Conservation (phyloP, 2,113 vertebrate genomes). For the Phalacrocorax aristotelis region DNA sequence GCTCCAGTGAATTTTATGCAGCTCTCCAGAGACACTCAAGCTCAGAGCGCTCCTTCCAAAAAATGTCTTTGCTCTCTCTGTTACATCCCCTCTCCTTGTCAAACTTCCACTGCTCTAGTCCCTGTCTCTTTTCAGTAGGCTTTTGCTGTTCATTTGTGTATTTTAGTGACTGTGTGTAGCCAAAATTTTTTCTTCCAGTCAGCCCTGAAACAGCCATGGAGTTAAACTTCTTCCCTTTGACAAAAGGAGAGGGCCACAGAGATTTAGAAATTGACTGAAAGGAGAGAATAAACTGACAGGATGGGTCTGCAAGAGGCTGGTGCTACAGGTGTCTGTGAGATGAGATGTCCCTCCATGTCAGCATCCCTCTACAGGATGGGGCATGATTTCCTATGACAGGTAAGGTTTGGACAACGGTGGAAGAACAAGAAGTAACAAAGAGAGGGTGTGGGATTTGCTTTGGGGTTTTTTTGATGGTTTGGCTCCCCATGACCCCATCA, state of each 20-base stretch:
- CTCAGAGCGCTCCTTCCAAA: not conserved
- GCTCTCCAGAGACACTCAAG: not conserved
- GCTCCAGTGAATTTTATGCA: not conserved
- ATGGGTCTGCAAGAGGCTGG: not conserved
- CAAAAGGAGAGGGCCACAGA: not conserved
- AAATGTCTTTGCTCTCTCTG: not conserved
- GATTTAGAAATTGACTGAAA: not conserved
- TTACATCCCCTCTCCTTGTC: not conserved
- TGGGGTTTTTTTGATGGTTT: not conserved
- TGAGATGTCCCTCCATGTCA: not conserved
- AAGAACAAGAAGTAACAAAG: not conserved
- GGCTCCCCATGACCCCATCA: not conserved
- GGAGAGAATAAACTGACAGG: not conserved
- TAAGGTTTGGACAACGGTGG: not conserved
- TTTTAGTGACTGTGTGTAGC: not conserved
- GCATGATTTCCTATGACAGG: rapidly evolving
- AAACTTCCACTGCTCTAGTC: not conserved
- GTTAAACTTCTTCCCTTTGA: not conserved
- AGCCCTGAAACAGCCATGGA: not conserved
- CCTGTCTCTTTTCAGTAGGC: not conserved
- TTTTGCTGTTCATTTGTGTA: not conserved
- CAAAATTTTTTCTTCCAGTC: not conserved
- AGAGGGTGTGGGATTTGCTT: not conserved
- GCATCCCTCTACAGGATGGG: not conserved
- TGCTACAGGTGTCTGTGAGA: not conserved